phyloP scores from a whole-genome alignment of 2,797 vertebrate species.

The Manis crassicaudata region DNA sequence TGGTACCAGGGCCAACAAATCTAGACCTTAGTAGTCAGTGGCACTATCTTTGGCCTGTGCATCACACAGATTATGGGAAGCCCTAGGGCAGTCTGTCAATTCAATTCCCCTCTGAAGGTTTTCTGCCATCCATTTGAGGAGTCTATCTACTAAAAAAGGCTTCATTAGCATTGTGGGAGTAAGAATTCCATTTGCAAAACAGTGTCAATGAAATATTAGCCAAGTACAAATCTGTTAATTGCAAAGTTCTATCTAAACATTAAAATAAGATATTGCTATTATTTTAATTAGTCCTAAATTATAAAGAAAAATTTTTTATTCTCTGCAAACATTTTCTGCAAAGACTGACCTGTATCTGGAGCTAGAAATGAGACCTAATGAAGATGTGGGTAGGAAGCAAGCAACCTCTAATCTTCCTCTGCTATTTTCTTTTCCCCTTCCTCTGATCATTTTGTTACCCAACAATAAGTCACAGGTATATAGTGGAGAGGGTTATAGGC shows the following conservation, averaged over 20 bases:
- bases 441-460: neutral
- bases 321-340: neutral
- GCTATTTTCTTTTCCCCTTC: neutral
- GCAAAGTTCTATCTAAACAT: neutral
- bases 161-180: neutral
- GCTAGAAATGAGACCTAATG: neutral
- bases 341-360: neutral
- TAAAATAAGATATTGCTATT: conserved; percentile 19
- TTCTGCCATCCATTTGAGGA: neutral
- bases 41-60: neutral
- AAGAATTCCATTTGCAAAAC: neutral
- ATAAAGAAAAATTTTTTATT: conserved; percentile 17
- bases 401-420: neutral
- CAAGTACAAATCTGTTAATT: neutral
- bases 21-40: neutral
- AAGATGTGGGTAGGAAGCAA: neutral
- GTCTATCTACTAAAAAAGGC: neutral
- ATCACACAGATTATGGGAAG: neutral
- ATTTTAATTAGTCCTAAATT: conserved; percentile 18
- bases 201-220: neutral
- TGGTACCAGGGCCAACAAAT: neutral
- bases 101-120: neutral
- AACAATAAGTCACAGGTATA: conserved; percentile 4
- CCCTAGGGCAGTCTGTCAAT: neutral
- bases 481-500: neutral